Evolutionary conservation across 2,888 invertebrate species (phyloP).

Genomic region (Lithophane ornitopus): DNA sequence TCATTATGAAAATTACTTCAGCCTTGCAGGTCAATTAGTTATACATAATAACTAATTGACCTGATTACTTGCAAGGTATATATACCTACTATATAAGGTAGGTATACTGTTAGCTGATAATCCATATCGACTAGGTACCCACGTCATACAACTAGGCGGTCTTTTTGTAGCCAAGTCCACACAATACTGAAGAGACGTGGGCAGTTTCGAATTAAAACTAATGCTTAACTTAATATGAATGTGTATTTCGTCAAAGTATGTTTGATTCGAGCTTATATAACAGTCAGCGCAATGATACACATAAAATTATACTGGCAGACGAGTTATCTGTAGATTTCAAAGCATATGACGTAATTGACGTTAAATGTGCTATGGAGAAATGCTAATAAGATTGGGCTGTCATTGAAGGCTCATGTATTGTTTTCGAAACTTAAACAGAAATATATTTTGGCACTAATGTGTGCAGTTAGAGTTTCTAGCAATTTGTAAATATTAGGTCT

Average conservation of each 20-base stretch:
- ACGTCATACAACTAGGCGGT: not conserved
- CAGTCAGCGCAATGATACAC: constrained; percentile 62
- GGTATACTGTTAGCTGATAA: not conserved
- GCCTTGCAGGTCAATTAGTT: too few species aligned
- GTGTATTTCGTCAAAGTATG: constrained; percentile 54
- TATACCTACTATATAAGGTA: too few species aligned
- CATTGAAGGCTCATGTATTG: constrained; percentile 12
- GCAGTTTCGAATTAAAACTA: constrained; percentile 32
- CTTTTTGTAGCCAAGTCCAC: not conserved
- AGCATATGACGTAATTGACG: constrained; percentile 52
- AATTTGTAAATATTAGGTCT: not conserved
- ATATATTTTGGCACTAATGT: not conserved
- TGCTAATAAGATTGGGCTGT: constrained; percentile 39
- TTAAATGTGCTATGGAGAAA: constrained; percentile 33
- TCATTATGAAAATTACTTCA: too few species aligned
- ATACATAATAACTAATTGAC: too few species aligned
- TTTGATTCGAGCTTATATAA: constrained; percentile 55
- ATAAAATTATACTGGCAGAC: constrained; percentile 57
- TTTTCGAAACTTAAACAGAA: constrained; percentile 3
- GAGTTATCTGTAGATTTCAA: constrained; percentile 51
- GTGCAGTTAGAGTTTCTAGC: not conserved
- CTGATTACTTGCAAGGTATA: too few species aligned
- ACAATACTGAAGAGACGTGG: constrained; percentile 10
- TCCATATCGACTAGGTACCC: not conserved
- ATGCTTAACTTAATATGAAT: constrained; percentile 43